phyloP scores from a whole-genome alignment of 1,140 invertebrate genomes.

The Drosophila athabasca region DNA sequence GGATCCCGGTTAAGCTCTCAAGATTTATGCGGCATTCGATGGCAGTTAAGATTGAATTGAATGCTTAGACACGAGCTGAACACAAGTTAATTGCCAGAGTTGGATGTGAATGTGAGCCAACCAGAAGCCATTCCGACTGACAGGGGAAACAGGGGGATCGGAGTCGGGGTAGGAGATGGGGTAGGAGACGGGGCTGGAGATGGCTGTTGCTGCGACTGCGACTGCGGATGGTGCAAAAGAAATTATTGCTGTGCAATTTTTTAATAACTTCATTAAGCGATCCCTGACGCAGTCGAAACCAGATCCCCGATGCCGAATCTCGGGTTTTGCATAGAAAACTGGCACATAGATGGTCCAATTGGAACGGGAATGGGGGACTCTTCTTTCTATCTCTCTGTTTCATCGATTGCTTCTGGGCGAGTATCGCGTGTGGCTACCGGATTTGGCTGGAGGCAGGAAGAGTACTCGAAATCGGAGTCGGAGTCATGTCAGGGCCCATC shows the following conservation, averaged over 20 bases:
- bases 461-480: constrained; percentile 39
- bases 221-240: constrained; percentile 1
- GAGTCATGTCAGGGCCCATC: constrained; percentile 64
- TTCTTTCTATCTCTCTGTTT: background rate
- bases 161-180: background rate
- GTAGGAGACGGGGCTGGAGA: constrained; percentile 12
- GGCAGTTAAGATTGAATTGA: constrained; percentile 75
- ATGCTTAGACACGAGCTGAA: constrained; percentile 73
- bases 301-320: constrained; percentile 29
- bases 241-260: constrained; percentile 73
- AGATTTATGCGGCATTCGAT: constrained; percentile 78
- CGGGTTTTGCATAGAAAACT: constrained; percentile 42
- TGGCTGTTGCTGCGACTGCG: background rate
- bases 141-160: constrained; percentile 1
- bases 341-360: background rate
- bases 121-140: constrained; percentile 43
- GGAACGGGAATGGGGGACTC: too few species aligned
- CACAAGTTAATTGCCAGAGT: constrained; percentile 59
- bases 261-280: constrained; percentile 78
- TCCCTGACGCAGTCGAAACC: constrained; percentile 29
- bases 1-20: constrained; percentile 25
- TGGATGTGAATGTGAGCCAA: constrained; percentile 56
- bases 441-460: constrained; percentile 11
- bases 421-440: constrained; percentile 66
- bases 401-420: constrained; percentile 41